Evolutionary conservation across 2,113 vertebrate species (phyloP).

Genomic region (Xiphophorus maculatus): DNA sequence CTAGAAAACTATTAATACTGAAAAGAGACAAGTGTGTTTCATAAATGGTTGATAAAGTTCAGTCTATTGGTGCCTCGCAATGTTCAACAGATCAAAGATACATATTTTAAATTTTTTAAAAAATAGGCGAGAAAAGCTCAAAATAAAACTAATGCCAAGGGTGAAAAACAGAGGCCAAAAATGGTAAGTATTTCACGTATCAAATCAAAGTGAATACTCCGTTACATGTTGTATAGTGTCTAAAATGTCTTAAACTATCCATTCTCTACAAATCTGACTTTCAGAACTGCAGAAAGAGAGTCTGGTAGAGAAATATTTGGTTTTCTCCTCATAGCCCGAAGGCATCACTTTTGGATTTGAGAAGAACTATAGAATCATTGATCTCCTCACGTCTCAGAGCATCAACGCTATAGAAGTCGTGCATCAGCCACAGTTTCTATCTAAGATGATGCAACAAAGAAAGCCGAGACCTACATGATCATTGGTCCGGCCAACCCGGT

Average conservation of each 20-base stretch:
- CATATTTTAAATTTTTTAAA: no score
- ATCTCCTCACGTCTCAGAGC: constrained; percentile 24
- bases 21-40: no score
- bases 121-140: no score
- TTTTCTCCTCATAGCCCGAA: background rate
- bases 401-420: constrained; percentile 21
- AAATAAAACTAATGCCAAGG: no score
- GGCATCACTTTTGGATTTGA: constrained; percentile 14
- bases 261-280: constrained; percentile 4
- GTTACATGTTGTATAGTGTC: no score
- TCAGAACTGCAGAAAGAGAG: background rate
- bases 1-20: background rate
- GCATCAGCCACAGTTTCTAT: constrained; percentile 4
- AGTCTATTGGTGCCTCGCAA: background rate
- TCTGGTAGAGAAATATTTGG: constrained; percentile 18
- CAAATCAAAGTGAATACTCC: background rate
- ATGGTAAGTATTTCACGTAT: background rate
- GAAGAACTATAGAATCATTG: constrained; percentile 25
- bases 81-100: background rate
- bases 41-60: background rate
- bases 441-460: constrained; percentile 25
- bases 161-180: background rate
- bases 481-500: background rate
- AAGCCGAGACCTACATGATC: constrained; percentile 14
- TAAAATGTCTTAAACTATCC: background rate